Base-by-base conservation (phyloP, 1,140 invertebrate species). In the Brachionus manjavacas region DNA sequence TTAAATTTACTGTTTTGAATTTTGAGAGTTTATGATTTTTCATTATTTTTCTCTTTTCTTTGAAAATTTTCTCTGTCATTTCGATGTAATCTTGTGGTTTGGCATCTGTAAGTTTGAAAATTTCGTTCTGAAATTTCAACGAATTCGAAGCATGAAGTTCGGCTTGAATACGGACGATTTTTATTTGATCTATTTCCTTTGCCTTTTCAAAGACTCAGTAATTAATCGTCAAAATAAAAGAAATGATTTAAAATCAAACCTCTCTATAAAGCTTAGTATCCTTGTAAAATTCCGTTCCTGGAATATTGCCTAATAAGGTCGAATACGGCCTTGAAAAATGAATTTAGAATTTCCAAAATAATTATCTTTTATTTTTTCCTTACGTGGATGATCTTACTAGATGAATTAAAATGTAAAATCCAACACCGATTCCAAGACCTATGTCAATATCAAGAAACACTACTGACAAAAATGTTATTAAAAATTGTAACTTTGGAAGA, bases 311-410 rank as follows among this genome's bases (percentile, higher is more conserved):
- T 16, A 85, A 52, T 23, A 72, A 16, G 31, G 81, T 49, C 12
- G 84, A 60, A 46, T 84, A 79, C 8, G 84, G 66, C 16, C 70
- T 70, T 16, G 14, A 55, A 66, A 43, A 28, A 49, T 25, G n/a
- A 85, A 66, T 64, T 1, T 46, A 81, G 14, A 20, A 39, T 49
- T 76, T 7, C 12, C 7, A 35, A 35, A 35, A 35, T 6, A 35
- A 35, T 0, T 0, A 35, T 35, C 0, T 41, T 39, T 49, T 49
- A 35, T 25, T 49, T 12, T 1, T 25, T 49, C 25, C 25, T 91
- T 85, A 92, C 90, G 0, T 92, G 92, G 66, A 92, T 89, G 80
- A 74, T 52, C 85, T 52, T 2, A 85, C 20, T 35, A 85, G 84
- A 41, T 85, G 60, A 11, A 70, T 64, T 16, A 85, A 35, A 25